phyloP scores from a whole-genome alignment of 2,797 vertebrate species.

The Rhinella marina region DNA sequence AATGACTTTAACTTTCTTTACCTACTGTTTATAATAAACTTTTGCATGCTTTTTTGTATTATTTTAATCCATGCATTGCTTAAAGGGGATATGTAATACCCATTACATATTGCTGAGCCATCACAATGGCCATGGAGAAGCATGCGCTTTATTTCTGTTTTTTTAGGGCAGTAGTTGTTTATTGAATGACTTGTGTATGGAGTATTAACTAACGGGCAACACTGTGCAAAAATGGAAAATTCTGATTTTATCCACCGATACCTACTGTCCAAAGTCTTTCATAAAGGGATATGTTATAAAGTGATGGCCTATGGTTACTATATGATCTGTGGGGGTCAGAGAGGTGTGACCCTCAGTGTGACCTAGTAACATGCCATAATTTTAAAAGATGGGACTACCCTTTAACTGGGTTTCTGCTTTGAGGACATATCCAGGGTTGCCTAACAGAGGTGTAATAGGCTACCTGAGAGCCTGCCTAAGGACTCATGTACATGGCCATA shows the following conservation, averaged over 20 bases:
- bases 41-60: conserved; percentile 34
- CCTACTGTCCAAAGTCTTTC: neutral
- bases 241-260: no score
- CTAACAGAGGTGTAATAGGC: neutral
- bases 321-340: no score
- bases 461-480: neutral
- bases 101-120: neutral
- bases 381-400: neutral
- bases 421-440: neutral
- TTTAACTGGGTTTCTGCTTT: neutral
- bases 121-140: neutral
- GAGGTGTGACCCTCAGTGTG: no score
- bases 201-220: neutral
- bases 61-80: conserved; percentile 15
- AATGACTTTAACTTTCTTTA: conserved; percentile 1
- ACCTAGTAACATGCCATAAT: no score
- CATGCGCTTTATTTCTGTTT: conserved; percentile 4
- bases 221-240: neutral
- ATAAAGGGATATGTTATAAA: neutral
- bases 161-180: neutral
- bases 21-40: neutral
- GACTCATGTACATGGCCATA: neutral
- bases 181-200: neutral
- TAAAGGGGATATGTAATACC: neutral
- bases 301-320: neutral